Evolutionary conservation across 2,797 vertebrate genomes (phyloP), one percentile per base, ranked within the genome.

Genomic region (Aeoliscus strigatus): DNA sequence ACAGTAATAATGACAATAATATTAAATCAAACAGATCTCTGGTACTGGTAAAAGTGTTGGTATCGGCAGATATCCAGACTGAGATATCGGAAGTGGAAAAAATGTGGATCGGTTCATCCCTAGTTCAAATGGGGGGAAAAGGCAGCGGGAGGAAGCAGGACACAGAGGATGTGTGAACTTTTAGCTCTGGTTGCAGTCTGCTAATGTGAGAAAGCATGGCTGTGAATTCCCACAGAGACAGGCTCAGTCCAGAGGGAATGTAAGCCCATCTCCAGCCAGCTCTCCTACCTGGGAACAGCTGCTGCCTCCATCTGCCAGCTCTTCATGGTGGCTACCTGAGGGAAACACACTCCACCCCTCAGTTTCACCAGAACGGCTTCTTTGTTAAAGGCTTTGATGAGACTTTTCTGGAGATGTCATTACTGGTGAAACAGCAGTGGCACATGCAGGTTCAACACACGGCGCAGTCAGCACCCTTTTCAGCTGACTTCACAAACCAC

Each of bases 201-300:
- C 81, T 78, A 80, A 64, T 47, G 71, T 54, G 66, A 77, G 79
- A 64, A 73, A 77, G 50, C 64, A 72, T 51, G 50, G 58, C 64
- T 66, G 72, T 78, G 75, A 80, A 86, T 77, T 80, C 83, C 87
- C 48, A 51, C 68, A 63, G 86, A 73, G 71, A 73, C 41, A 34
- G 70, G 66, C 68, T 45, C 9, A 32, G 53, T 84, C 82, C 82
- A 67, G 66, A 58, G 85, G 83, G 86, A 87, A 71, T 52, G 47
- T 14, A 5, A 82, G 73, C 82, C 78, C 77, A 80, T 81, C 76
- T 79, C 77, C 72, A 77, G 69, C 69, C 67, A 58, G 71, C 61
- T 77, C 54, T 60, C 66, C 77, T 86, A 85, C 84, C 81, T 79
- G 68, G 53, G 73, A 88, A 88, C 88, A 89, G 83, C 88, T 90